Evolutionary conservation across 1,140 invertebrate genomes (phyloP).

Genomic region (Orchestia grillus): DNA sequence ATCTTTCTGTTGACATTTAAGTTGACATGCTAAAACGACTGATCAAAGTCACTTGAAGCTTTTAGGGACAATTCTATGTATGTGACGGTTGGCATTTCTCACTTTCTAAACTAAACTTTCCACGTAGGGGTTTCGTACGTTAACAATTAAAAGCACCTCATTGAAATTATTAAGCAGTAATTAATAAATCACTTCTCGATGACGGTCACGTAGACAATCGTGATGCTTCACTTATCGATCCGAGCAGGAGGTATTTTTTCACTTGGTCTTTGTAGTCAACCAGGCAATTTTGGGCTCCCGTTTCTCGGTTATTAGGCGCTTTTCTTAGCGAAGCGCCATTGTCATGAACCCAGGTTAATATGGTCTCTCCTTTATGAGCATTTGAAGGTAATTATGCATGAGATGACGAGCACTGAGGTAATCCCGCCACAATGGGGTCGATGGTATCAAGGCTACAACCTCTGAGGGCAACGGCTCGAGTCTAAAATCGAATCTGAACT

Average conservation of each 20-base stretch:
- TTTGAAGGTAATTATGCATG: conserved; percentile 56
- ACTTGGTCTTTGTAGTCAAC: conserved; percentile 35
- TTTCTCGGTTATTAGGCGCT: conserved; percentile 44
- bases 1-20: too few relatives aligned
- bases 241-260: not conserved
- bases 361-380: conserved; percentile 47
- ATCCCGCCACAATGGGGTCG: conserved; percentile 28
- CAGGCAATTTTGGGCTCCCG: conserved; percentile 42
- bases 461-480: not conserved
- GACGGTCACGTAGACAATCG: not conserved
- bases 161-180: not conserved
- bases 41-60: not conserved
- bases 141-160: too few relatives aligned
- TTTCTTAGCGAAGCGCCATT: conserved; percentile 8
- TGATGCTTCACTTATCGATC: conserved; percentile 4
- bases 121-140: too few relatives aligned
- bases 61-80: not conserved
- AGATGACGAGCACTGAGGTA: conserved; percentile 51
- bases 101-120: too few relatives aligned
- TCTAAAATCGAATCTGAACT: not conserved
- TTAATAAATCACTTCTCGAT: not conserved
- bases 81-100: too few relatives aligned
- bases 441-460: conserved; percentile 8
- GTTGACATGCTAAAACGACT: too few relatives aligned
- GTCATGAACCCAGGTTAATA: not conserved